phyloP scores from a whole-genome alignment of 2,113 vertebrate species.

The Steatornis caripensis region DNA sequence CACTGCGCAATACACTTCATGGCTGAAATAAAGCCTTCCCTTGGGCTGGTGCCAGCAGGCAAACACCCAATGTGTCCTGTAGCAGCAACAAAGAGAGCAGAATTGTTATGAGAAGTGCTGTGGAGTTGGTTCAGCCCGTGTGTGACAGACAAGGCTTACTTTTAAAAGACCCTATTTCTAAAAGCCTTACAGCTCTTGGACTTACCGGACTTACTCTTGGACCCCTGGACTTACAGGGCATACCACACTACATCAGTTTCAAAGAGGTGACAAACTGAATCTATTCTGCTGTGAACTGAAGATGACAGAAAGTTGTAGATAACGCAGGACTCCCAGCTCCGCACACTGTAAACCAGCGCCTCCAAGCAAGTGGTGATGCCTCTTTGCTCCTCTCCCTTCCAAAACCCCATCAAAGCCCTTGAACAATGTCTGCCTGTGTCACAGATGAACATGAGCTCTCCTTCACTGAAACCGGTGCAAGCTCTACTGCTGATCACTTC shows the following conservation, averaged over 20 bases:
- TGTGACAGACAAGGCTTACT: not conserved
- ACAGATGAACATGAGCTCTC: not conserved
- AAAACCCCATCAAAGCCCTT: not conserved
- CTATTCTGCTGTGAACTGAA: not conserved
- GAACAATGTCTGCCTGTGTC: not conserved
- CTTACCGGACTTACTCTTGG: too few relatives aligned
- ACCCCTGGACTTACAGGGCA: not conserved
- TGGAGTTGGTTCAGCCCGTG: accelerated
- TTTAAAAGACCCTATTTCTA: not conserved
- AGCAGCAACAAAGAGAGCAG: not conserved
- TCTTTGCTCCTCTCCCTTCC: not conserved
- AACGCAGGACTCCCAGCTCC: not conserved
- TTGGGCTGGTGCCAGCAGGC: not conserved
- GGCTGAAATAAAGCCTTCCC: not conserved
- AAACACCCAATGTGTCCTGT: not conserved
- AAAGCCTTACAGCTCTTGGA: too few relatives aligned
- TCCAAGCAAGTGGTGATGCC: not conserved
- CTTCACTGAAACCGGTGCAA: accelerated
- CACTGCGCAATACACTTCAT: not conserved
- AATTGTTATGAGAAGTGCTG: not conserved
- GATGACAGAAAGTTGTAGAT: not conserved
- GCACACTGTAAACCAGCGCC: not conserved
- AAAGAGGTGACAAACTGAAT: not conserved
- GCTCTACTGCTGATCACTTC: not conserved
- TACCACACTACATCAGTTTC: not conserved